Evolutionary conservation across 2,888 invertebrate genomes (phyloP).

Genomic region (Philhelius pedissequus): DNA sequence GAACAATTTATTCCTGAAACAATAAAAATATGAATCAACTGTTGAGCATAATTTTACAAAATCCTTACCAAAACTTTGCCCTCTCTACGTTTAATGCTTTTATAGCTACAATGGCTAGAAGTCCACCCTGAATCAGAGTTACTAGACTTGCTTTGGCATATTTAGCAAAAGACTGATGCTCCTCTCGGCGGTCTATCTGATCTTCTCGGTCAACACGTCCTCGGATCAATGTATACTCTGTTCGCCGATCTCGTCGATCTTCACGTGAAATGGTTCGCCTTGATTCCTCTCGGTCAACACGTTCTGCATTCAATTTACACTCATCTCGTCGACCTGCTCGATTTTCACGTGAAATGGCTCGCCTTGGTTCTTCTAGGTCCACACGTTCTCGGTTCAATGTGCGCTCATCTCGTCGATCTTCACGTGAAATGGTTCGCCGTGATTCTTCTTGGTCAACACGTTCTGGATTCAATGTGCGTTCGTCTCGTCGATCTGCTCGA

Average conservation of each 20-base stretch:
- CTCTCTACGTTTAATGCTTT: conserved; percentile 66
- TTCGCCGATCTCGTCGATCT: neutral
- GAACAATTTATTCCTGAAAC: conserved; percentile 8
- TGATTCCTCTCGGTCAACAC: too few species aligned
- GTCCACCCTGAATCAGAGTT: conserved; percentile 60
- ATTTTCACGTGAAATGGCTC: neutral
- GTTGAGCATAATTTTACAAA: neutral
- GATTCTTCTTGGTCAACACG: too few species aligned
- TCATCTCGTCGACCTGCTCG: neutral
- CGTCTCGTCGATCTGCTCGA: neutral
- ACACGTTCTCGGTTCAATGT: neutral
- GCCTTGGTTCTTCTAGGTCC: neutral
- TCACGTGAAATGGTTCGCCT: neutral
- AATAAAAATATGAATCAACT: neutral
- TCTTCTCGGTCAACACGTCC: too few species aligned
- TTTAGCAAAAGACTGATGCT: neutral
- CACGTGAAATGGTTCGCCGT: too few species aligned
- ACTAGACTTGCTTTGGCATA: conserved; percentile 50
- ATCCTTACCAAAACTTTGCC: conserved; percentile 64
- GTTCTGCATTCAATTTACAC: neutral
- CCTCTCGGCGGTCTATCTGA: neutral
- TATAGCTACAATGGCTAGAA: conserved; percentile 67
- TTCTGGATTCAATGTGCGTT: too few species aligned
- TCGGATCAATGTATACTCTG: neutral
- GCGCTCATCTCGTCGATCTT: too few species aligned